Base-by-base conservation (phyloP, 2,888 invertebrate species). In the Cartodere bifasciata region DNA sequence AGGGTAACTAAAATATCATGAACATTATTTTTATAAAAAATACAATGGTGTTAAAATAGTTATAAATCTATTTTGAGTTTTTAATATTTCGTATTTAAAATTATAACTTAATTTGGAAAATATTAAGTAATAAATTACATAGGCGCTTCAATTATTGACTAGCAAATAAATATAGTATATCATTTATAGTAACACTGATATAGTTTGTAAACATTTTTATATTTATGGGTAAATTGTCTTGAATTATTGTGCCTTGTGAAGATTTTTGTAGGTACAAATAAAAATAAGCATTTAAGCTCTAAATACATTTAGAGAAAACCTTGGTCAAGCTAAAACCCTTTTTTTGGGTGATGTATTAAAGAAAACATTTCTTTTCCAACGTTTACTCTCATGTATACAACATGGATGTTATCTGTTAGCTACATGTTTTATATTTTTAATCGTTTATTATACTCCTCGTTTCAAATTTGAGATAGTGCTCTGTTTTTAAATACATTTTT, bases 171-270 rank as follows among this genome's bases (percentile, higher is more conserved):
- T 35, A 40, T 40, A 35, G 39, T 37, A 32, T 28, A 34, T 38
- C 43, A 40, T 43, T 38, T 45, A 43, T 49, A 44, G 41, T 48
- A 54, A 49, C 49, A 50, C 46, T 44, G 45, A 48, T 47, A 48
- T 44, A 43, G 43, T 43, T 50, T 39, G 47, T 44, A 47, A 48
- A 48, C 42, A 48, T 52, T 50, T 51, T 44, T 53, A 52, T 45
- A 16, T 26, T 23, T 31, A 34, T 39, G 52, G 55, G 54, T 53
- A 56, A 58, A 60, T 60, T 60, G 58, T 60, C 60, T 55, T 52
- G 47, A 49, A 55, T 59, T 59, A 59, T 60, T 59, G 58, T 59
- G 58, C 58, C 53, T 45, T 47, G 51, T 50, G 53, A 52, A 49
- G 46, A 38, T 43, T 44, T 43, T 48, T 46, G 43, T 45, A 53